Evolutionary conservation across 2,797 vertebrate species (phyloP).

Genomic region (Apodemus agrarius): DNA sequence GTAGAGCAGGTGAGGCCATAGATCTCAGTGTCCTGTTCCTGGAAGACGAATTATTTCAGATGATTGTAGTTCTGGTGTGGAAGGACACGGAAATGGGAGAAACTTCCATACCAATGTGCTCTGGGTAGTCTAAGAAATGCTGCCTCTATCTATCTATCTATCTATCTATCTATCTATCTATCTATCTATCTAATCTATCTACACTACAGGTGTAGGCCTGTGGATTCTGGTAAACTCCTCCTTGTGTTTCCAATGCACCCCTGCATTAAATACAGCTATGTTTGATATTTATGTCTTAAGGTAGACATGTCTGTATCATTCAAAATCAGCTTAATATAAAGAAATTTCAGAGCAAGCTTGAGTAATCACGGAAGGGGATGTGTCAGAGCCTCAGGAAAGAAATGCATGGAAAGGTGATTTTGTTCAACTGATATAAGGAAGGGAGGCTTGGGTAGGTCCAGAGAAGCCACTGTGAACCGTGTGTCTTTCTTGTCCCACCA

Average conservation of each 20-base stretch:
- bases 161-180: background rate
- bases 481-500: background rate
- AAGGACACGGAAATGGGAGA: background rate
- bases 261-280: background rate
- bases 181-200: too few species aligned
- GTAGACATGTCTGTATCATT: background rate
- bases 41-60: background rate
- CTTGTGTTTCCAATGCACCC: background rate
- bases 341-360: conserved; percentile 37
- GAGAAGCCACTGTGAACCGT: background rate
- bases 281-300: background rate
- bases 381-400: background rate
- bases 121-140: conserved; percentile 24
- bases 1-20: background rate
- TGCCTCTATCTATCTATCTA: too few species aligned
- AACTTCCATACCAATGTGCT: background rate
- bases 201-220: too few species aligned
- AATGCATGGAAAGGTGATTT: background rate
- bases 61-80: background rate
- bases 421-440: background rate
- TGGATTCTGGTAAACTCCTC: background rate
- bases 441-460: background rate
- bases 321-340: conserved; percentile 27
- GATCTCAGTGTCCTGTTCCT: background rate
- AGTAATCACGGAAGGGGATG: background rate